Base-by-base conservation (phyloP, 2,797 vertebrate species). In the Apogon talboti region DNA sequence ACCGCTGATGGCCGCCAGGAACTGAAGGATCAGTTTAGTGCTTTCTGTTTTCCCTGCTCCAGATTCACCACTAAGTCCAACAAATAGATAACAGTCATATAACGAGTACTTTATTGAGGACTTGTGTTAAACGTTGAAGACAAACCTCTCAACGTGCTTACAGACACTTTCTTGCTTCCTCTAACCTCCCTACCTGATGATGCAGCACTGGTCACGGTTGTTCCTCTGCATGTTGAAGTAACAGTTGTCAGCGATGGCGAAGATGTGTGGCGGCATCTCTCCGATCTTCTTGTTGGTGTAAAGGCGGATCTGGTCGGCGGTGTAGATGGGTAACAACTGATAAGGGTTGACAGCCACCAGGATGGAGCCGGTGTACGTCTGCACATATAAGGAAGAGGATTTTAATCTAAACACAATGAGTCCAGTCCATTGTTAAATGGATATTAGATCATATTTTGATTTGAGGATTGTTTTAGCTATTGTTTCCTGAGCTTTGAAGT, bases 161-260 rank as follows among this genome's bases (percentile, higher is more conserved):
- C 11, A 41, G 3, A 11, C 0, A 24, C 13, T 6, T 30, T 12
- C 8, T 11, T 21, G 14, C 19, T 21, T 21, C 6, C 1, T 11
- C 15, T 50, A 9, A 44, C 10, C 37, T 45, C 10, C 40, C 35
- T n/a, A 89, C 97, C 98, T 99, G 83, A 99, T 99, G 80, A 99
- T 98, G 1, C 98, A 99, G 56, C 98, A 99, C 84, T 99, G 97
- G 86, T 98, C 96, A 1, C 94, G 95, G 91, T 95, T 96, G 87
- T 98, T 98, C 56, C 97, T 94, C 59, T 98, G 96, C 97, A 99
- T 99, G 91, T 98, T 99, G 90, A 98, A 99, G 91, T 98, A 99
- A 83, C 98, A 99, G 85, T 98, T 99, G 90, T 99, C 98, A 0
- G 98, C 97, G 0, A 99, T 99, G 56, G 97, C 96, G 0, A 99